phyloP scores from a whole-genome alignment of 2,888 invertebrate genomes.

The Pristionchus japonicus region DNA sequence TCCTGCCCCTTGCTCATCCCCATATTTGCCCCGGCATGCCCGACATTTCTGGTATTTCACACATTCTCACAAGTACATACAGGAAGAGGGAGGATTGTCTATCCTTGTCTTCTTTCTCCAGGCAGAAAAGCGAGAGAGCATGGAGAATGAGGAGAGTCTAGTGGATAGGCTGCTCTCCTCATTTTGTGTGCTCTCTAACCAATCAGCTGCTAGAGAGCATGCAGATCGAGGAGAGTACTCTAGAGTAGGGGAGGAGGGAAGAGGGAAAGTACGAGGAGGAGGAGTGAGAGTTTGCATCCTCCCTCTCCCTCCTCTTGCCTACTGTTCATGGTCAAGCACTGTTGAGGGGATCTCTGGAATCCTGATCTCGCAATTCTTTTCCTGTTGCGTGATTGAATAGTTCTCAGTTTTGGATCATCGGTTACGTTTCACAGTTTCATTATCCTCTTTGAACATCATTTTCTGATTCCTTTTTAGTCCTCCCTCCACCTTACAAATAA shows the following conservation, averaged over 20 bases:
- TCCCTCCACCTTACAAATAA: too few relatives aligned
- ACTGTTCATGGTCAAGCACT: slow-evolving; percentile 37
- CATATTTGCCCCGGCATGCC: background rate
- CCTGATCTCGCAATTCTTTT: background rate
- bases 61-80: background rate
- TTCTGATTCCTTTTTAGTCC: background rate
- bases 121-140: too few relatives aligned
- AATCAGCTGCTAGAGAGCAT: too few relatives aligned
- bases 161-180: too few relatives aligned
- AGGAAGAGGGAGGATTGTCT: background rate
- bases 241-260: background rate
- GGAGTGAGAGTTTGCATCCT: background rate
- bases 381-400: background rate
- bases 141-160: too few relatives aligned
- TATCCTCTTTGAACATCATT: background rate
- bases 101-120: too few relatives aligned
- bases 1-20: background rate
- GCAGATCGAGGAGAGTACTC: too few relatives aligned
- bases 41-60: slow-evolving; percentile 9
- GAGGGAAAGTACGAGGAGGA: background rate
- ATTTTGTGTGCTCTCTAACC: too few relatives aligned
- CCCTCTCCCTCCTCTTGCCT: too few relatives aligned
- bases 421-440: background rate
- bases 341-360: slow-evolving; percentile 7
- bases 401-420: background rate